Percentiles rank a stretch among this genome's conserved stretches.
Conservation (phyloP, 2,797 vertebrate genomes). For the Myripristis murdjan region DNA sequence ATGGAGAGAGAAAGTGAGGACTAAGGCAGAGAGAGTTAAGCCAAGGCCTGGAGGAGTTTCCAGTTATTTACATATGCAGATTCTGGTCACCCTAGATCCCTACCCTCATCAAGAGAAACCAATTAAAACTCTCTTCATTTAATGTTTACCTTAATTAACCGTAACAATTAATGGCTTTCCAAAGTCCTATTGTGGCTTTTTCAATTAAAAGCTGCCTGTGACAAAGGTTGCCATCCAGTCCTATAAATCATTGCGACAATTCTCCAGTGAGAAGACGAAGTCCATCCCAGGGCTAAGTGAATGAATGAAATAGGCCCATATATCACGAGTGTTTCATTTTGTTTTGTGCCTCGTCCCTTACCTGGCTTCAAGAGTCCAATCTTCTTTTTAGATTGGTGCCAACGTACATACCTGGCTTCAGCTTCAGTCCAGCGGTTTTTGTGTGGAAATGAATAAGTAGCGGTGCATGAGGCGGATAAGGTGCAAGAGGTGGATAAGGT, state of each 20-base stretch:
- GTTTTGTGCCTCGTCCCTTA: not conserved
- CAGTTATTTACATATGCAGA: constrained; percentile 84
- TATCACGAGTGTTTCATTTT: constrained; percentile 17
- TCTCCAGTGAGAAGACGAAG: constrained; percentile 47
- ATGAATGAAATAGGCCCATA: constrained; percentile 46
- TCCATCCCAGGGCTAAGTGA: constrained; percentile 41
- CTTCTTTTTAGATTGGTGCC: not conserved
- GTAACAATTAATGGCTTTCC: constrained; percentile 82
- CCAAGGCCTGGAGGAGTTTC: constrained; percentile 76
- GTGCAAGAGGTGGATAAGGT: no score
- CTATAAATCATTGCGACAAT: constrained; percentile 70
- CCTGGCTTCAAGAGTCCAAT: not conserved
- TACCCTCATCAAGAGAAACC: constrained; percentile 84
- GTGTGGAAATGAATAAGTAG: not conserved
- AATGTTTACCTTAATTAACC: constrained; percentile 87
- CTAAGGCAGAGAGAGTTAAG: constrained; percentile 40
- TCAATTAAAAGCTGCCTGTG: constrained; percentile 77
- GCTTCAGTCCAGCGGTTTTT: no score
- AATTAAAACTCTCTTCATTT: constrained; percentile 85
- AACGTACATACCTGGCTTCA: no score
- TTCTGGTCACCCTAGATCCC: constrained; percentile 82
- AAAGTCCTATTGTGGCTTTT: constrained; percentile 79
- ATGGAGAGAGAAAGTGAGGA: not conserved
- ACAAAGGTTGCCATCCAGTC: constrained; percentile 71
- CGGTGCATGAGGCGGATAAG: no score